Percentiles rank a stretch among this genome's conserved stretches.
Conservation (phyloP, 2,888 invertebrate species). For the Scaeva pyrastri region DNA sequence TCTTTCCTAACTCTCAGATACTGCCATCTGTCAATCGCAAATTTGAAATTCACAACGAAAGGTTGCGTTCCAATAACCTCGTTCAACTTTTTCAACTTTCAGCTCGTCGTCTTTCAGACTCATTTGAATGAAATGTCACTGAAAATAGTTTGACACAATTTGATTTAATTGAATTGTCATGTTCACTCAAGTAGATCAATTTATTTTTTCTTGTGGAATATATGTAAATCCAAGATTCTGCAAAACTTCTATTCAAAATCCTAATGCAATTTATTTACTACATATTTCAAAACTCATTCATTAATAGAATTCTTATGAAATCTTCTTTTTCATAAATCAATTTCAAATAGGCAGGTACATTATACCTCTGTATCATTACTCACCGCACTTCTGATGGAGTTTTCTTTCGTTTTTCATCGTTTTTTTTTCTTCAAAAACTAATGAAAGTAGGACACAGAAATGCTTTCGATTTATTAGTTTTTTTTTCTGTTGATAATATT, state of each 20-base stretch:
- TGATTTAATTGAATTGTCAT: too few species aligned
- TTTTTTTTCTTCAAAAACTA: neutral
- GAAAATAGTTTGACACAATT: too few species aligned
- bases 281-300: neutral
- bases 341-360: neutral
- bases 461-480: neutral
- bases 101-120: too few species aligned
- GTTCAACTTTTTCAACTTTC: too few species aligned
- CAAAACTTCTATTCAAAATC: neutral
- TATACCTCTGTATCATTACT: neutral
- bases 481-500: slow-evolving; percentile 2
- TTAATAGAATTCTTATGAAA: neutral
- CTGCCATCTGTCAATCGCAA: too few species aligned
- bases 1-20: too few species aligned
- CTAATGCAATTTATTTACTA: neutral
- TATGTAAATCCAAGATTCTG: neutral
- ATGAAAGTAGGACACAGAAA: slow-evolving; percentile 7
- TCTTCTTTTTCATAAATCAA: neutral
- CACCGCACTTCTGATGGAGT: neutral
- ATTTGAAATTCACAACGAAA: too few species aligned
- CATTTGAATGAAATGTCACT: too few species aligned
- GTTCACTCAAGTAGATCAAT: too few species aligned
- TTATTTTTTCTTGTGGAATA: too few species aligned
- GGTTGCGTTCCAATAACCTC: too few species aligned
- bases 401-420: neutral